A percentile compares a stretch with the other conserved stretches of the same genome.
phyloP scores from a whole-genome alignment of 1,140 invertebrate genomes.

The Neodiprion fabricii region DNA sequence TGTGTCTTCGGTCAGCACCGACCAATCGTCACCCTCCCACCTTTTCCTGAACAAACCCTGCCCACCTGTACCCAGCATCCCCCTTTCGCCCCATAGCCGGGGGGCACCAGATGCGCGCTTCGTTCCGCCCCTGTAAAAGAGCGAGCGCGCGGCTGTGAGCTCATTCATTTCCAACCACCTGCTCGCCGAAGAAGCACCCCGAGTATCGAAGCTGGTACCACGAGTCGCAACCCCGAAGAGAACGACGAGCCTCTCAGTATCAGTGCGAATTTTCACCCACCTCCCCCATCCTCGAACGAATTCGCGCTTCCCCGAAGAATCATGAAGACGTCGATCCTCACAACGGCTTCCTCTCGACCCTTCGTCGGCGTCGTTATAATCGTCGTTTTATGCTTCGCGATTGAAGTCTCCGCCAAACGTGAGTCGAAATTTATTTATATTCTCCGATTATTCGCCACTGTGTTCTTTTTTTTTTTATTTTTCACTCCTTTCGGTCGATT shows the following conservation, averaged over 20 bases:
- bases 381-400: slow-evolving; percentile 26
- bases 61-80: slow-evolving; percentile 27
- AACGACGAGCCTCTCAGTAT: too few relatives aligned
- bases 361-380: slow-evolving; percentile 27
- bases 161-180: slow-evolving; percentile 53
- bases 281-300: too few relatives aligned
- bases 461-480: background rate
- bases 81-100: slow-evolving; percentile 9
- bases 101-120: slow-evolving; percentile 36
- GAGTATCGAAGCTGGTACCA: background rate
- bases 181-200: slow-evolving; percentile 44
- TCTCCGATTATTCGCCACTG: background rate
- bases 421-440: slow-evolving; percentile 26
- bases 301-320: too few relatives aligned
- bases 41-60: slow-evolving; percentile 28
- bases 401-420: slow-evolving; percentile 37
- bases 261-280: too few relatives aligned
- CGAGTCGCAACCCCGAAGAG: background rate
- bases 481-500: background rate
- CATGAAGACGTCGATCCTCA: background rate
- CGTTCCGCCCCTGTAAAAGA: slow-evolving; percentile 43
- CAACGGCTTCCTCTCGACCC: background rate
- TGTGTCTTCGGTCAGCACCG: too few relatives aligned
- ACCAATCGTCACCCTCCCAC: too few relatives aligned
- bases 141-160: slow-evolving; percentile 36